Evolutionary conservation across 2,888 invertebrate genomes (phyloP).

Genomic region (Napeogenes sylphis): DNA sequence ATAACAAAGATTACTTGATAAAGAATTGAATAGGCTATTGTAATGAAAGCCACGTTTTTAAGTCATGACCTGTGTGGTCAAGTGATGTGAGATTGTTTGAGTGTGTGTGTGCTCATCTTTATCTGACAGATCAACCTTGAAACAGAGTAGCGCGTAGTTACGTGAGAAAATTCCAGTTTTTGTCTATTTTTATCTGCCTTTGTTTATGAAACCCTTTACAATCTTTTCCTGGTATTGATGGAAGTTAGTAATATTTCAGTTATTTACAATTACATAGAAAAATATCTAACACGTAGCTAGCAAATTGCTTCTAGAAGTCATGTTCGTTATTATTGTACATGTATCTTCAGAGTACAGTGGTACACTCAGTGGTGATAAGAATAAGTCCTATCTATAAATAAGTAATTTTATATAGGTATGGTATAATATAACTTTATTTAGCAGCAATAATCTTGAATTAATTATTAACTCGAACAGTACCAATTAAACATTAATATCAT

Average conservation of each 20-base stretch:
- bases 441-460: no score
- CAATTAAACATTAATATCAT: no score
- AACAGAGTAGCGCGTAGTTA: constrained; percentile 45
- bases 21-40: constrained; percentile 35
- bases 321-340: not conserved
- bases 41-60: constrained; percentile 42
- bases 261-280: not conserved
- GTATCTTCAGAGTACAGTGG: no score
- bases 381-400: no score
- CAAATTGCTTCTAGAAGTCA: no score
- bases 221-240: not conserved
- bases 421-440: no score
- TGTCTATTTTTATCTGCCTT: constrained; percentile 22
- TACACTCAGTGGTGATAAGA: no score
- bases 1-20: constrained; percentile 14
- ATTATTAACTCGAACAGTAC: no score
- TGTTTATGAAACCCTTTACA: not conserved
- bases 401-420: no score
- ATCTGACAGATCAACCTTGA: constrained; percentile 56
- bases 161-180: constrained; percentile 56
- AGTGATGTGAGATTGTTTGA: constrained; percentile 38
- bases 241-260: not conserved
- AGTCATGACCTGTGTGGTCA: constrained; percentile 59
- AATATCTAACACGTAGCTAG: no score
- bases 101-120: constrained; percentile 48